Base-by-base conservation (phyloP, 2,888 invertebrate species). In the Amphipyra berbera region DNA sequence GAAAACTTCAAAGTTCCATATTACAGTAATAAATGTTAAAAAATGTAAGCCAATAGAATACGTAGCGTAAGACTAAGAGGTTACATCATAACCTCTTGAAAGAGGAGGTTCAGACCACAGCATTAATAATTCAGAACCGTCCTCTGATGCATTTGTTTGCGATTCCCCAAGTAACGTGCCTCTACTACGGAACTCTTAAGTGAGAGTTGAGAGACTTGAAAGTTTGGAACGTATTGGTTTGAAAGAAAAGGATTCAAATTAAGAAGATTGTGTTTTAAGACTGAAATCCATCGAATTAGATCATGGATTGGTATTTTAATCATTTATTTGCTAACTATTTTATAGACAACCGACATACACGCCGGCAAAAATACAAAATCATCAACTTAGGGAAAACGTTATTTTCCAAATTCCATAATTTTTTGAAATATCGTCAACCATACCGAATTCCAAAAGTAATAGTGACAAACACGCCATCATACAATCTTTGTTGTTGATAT, bases 41-140 rank as follows among this genome's bases (percentile, higher is more conserved):
- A 74, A 68, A 66, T 60, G 61, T 67, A 60, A 74, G 46, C 40
- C 61, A 77, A 66, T 70, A 61, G 63, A 65, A 73, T 65, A 61
- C 58, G 35, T 67, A 54, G 68, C 63, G 52, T 62, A 77, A 79
- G 61, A 76, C 70, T 68, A 64, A 68, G 68, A 71, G 50, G 73
- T 79, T 69, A 77, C 79, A 66, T 82, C 81, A 85, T 80, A 82
- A 74, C 81, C 71, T 85, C 84, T 84, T 78, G 75, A 72, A 76
- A 77, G 76, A 65, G 81, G 59, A 70, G 76, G 62, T 68, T 65
- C 68, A 71, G 78, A 82, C 79, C 82, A 70, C 76, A 64, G 62
- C 84, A 88, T 90, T 86, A 89, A 90, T 90, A 89, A 89, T 89
- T 86, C 89, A 90, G 80, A 72, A 69, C 79, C 73, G 82, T 80